Conservation (phyloP, 2,797 vertebrate species). For the Cryptoprocta ferox region DNA sequence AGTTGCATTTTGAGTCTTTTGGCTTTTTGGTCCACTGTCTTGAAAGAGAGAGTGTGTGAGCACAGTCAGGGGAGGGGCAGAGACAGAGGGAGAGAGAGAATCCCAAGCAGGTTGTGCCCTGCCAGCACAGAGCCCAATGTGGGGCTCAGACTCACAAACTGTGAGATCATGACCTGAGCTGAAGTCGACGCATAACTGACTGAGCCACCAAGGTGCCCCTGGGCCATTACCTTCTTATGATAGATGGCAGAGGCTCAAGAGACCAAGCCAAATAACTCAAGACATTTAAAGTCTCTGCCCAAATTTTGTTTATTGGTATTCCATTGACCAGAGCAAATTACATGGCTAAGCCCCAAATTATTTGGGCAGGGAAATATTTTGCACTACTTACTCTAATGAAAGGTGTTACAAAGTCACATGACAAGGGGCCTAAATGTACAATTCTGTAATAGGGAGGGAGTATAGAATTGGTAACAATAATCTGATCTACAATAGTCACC, state of each 20-base stretch:
- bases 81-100: no score
- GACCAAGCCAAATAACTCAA: neutral
- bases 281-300: neutral
- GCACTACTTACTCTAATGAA: neutral
- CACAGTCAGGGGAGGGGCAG: no score
- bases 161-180: no score
- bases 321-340: neutral
- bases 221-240: neutral
- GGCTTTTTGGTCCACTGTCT: neutral
- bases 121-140: no score
- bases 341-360: neutral
- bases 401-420: neutral
- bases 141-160: no score
- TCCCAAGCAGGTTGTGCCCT: no score
- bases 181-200: no score
- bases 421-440: neutral
- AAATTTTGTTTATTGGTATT: constrained; percentile 12
- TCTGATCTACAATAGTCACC: neutral
- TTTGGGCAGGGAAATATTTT: neutral
- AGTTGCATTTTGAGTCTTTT: neutral
- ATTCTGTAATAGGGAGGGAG: neutral
- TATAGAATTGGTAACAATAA: neutral
- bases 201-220: no score
- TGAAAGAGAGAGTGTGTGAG: no score
- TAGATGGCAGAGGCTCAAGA: neutral